These are phyloP conservation scores for Gopherus evgoodei DNA, from an alignment of 2,113 vertebrate genomes.

Conservation along the genomic window DNA sequence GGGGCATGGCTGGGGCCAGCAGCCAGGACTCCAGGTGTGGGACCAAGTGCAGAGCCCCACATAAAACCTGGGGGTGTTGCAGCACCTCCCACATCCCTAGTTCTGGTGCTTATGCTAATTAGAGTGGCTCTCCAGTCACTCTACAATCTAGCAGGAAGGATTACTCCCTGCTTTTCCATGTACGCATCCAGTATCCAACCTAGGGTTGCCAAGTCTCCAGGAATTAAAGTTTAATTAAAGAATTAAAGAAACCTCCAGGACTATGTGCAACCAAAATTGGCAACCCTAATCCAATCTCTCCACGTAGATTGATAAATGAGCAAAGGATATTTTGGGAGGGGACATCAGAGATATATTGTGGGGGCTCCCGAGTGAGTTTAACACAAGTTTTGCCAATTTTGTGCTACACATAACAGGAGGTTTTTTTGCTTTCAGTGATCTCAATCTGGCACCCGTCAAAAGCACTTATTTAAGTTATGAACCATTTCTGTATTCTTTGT, in stretches of 20 bases:
- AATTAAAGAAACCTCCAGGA: too few species aligned
- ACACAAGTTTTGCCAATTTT: neutral
- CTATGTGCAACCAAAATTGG: too few species aligned
- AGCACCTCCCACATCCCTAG: too few species aligned
- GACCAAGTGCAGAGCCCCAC: too few species aligned
- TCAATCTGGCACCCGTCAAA: neutral
- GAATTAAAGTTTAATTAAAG: too few species aligned
- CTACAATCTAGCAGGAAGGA: neutral
- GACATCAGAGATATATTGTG: neutral
- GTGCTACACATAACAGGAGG: neutral
- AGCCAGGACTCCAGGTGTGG: accelerated
- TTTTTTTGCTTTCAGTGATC: neutral
- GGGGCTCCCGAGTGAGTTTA: neutral
- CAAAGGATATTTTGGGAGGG: neutral
- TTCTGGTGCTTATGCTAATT: too few species aligned
- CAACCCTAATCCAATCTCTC: neutral
- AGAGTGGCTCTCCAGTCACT: neutral
- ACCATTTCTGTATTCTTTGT: neutral
- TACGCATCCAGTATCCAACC: neutral
- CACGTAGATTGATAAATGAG: neutral
- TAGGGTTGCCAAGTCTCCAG: too few species aligned
- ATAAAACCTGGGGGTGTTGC: too few species aligned
- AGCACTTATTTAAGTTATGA: neutral
- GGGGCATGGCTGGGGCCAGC: too few species aligned
- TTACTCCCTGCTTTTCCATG: neutral